Base-by-base conservation (phyloP, 2,888 invertebrate genomes). In the Lasioglossum vierecki region DNA sequence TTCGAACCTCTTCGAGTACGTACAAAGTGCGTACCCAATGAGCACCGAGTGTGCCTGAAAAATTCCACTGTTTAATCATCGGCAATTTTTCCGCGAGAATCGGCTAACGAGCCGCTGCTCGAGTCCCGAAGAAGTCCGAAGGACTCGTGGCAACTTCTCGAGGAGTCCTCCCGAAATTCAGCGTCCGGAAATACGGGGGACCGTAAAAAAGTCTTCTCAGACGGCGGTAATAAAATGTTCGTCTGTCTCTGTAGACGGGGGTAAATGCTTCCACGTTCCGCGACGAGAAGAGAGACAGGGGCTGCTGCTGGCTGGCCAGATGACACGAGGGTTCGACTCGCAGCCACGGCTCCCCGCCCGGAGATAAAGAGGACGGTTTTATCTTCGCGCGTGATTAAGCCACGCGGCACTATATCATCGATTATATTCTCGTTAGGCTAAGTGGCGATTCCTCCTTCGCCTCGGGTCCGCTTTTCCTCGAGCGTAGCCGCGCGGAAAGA, bases 381-480 rank as follows among this genome's bases (percentile, higher is more conserved):
- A 93, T 93, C 93, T 93, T 91, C 89, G 91, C 93, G 93, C 93
- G 93, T 92, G 93, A 93, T 93, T 93, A 93, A 93, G 91, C 91
- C 88, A 84, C 87, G 86, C 76, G 85, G 88, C 89, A 88, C 91
- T 93, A 93, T 92, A 93, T 93, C 93, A 93, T 93, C 93, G 92
- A 93, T 93, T 93, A 93, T 92, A 91, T 93, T 91, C 93, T 93
- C 93, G 93, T 93, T 93, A 93, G 91, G 85, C 90, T 92, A 93
- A 93, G 86, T 87, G 83, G 86, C 72, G 68, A 41, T 44, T 30
- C 68, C 68, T 44, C 80, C 70, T 44, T 74, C 60, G 73, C 46
- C 57, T 44, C 60, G 60, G 13, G 60, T 26, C 60, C 82, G 75
- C 80, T 80, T 84, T 82, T 85, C 83, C 86, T 76, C 77, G 81